Evolutionary conservation across 2,888 invertebrate genomes (phyloP), one percentile per base, ranked within the genome.

Genomic region (Drosophila pseudotalamancana): DNA sequence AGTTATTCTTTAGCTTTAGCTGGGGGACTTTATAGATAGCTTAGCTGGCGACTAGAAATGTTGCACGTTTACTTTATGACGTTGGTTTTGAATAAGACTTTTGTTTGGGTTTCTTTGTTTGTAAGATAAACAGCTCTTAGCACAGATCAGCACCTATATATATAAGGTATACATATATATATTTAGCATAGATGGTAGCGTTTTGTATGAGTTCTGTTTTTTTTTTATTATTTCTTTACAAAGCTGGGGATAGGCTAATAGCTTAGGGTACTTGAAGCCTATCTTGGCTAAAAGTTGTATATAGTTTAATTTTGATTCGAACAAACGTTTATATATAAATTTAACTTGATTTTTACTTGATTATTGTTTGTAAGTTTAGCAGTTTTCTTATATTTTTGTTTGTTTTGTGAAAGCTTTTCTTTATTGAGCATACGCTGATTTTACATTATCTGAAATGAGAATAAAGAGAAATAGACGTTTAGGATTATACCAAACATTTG

Each of bases 381-480:
- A 63, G 43, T 29, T 59, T 61, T 62, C 12, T 12, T 21, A 45
- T 45, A n/a, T 31, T 37, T 35, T 49, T 61, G 61, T 57, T 48
- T 53, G 57, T 73, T 64, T 45, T 53, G 32, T 69, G 31, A 63
- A 57, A 57, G 60, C 43, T 64, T 65, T 77, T 61, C 43, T 73
- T 45, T 72, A 67, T 68, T 72, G 82, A 87, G 87, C 81, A 86
- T 88, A 89, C 89, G 89, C 89, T 87, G 88, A 84, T 77, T 84
- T 87, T 83, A 82, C 80, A 89, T 89, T 89, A 89, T 89, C 89
- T 89, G 89, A 89, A 89, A 89, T 89, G 90, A 89, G 90, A 89
- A 78, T 82, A 88, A 81, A 78, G 87, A 87, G 70, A 88, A 78
- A 88, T 69, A 88, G 64, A 80, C 75, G 81, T 81, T 83, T 84